Evolutionary conservation across 2,888 invertebrate species (phyloP), one percentile per base, ranked within the genome.

Genomic region (Uropetala carovei): DNA sequence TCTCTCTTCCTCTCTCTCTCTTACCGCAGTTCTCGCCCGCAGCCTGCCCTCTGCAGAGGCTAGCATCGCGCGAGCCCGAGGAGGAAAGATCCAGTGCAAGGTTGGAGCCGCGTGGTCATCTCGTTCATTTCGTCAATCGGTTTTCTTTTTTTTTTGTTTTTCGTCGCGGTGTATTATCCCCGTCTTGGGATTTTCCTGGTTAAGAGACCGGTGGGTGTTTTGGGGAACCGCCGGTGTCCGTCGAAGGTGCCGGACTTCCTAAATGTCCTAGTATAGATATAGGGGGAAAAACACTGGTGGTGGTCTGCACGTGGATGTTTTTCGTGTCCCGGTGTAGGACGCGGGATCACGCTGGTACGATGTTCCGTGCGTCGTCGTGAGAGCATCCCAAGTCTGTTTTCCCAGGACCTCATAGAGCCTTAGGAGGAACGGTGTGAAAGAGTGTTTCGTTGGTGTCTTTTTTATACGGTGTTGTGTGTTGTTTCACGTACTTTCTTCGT

Each of bases 1-100:
- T 16, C 60, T 27, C 7, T 27, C 11, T 22, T 30, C 60, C 86
- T 86, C 86, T 58, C 43, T 89, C 89, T 18, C n/a, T 64, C 89
- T 13, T n/a, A 14, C 64, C 89, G 64, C 89, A 89, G 89, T 89
- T 64, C 16, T 43, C n/a, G 16, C 56, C 89, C 89, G 89, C 64
- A 43, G 56, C 89, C 43, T 68, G 64, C 10, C 18, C 13, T 68
- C 43, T 22, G 68, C 27, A 64, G 89, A 64, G 64, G 89, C 59
- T 0, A 22, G 30, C 60, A 27, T 27, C 27, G 8, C 58, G 60
- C 59, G 43, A 56, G 83, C 83, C 43, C 4, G 13, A 13, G 83
- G 16, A 27, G 7, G 14, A 75, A n/a, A 64, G 1, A 18, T 18
- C 64, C 75, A n/a, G 16, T 75, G 10, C 75, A 27, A 75, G 22